These are phyloP conservation scores for Ericerus pela DNA, from an alignment of 1,140 invertebrate species.

Conservation along the genomic window DNA sequence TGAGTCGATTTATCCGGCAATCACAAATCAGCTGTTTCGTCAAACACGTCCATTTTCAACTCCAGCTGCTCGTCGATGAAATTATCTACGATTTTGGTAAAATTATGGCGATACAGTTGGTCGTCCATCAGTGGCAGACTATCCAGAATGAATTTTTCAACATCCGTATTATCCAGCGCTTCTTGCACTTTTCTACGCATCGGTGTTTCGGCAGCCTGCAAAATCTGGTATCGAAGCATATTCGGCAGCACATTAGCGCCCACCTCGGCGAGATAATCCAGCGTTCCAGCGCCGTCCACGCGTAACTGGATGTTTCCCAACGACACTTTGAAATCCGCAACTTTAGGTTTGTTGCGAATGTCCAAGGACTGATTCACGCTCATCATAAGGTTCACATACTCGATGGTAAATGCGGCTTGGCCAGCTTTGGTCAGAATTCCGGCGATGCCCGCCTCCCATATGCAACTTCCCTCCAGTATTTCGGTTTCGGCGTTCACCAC, in stretches of 20 bases:
- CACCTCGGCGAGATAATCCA: slow-evolving; percentile 65
- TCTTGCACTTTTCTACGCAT: slow-evolving; percentile 49
- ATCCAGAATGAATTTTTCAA: slow-evolving; percentile 51
- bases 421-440: slow-evolving; percentile 53
- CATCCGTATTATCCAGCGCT: slow-evolving; percentile 50
- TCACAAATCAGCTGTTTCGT: too few relatives aligned
- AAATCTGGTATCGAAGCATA: slow-evolving; percentile 64
- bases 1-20: too few relatives aligned
- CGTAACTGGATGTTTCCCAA: slow-evolving; percentile 64
- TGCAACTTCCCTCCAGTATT: slow-evolving; percentile 51
- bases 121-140: slow-evolving; percentile 38
- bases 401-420: slow-evolving; percentile 52
- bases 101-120: slow-evolving; percentile 15
- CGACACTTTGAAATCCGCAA: slow-evolving; percentile 58
- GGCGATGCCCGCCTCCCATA: slow-evolving; percentile 56
- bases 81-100: slow-evolving; percentile 2
- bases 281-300: slow-evolving; percentile 54
- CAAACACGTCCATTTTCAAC: too few relatives aligned
- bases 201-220: slow-evolving; percentile 61
- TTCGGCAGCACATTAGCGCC: slow-evolving; percentile 64
- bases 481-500: slow-evolving; percentile 61
- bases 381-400: slow-evolving; percentile 44
- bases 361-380: slow-evolving; percentile 58
- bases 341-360: slow-evolving; percentile 47
- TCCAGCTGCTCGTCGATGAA: background rate